These are phyloP conservation scores for Coluber constrictor DNA, from an alignment of 2,797 vertebrate species.

Conservation along the genomic window DNA sequence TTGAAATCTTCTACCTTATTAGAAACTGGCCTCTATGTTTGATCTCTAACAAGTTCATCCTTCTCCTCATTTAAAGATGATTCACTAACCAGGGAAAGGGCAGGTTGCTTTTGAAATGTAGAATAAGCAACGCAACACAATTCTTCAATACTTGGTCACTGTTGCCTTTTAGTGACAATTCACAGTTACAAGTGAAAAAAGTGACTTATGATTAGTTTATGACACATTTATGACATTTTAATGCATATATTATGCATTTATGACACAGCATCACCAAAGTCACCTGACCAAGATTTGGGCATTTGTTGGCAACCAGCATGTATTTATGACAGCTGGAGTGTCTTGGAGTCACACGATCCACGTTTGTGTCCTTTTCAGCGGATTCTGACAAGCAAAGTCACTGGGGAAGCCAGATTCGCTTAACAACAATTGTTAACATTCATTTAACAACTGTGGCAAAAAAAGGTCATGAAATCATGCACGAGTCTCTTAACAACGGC, in stretches of 20 bases:
- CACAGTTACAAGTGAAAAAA: neutral
- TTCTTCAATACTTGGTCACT: neutral
- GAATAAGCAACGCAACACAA: neutral
- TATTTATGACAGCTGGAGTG: neutral
- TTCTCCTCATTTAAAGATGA: neutral
- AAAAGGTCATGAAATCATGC: neutral
- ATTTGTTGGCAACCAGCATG: neutral
- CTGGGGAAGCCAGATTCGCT: neutral
- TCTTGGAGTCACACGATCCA: neutral
- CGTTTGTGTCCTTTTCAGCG: neutral
- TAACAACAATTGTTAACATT: neutral
- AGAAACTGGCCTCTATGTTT: neutral
- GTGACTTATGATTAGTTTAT: neutral
- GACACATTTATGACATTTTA: too few relatives aligned
- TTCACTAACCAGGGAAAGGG: neutral
- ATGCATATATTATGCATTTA: neutral
- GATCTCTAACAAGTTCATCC: neutral
- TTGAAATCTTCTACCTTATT: neutral
- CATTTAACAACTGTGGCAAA: neutral
- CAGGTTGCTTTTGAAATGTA: neutral
- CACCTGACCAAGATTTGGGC: neutral
- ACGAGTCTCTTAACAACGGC: neutral
- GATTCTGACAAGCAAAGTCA: neutral
- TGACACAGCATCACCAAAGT: neutral
- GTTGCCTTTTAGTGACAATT: neutral